Evolutionary conservation across 2,797 vertebrate genomes (phyloP).

Genomic region (Enteromius treurensis): DNA sequence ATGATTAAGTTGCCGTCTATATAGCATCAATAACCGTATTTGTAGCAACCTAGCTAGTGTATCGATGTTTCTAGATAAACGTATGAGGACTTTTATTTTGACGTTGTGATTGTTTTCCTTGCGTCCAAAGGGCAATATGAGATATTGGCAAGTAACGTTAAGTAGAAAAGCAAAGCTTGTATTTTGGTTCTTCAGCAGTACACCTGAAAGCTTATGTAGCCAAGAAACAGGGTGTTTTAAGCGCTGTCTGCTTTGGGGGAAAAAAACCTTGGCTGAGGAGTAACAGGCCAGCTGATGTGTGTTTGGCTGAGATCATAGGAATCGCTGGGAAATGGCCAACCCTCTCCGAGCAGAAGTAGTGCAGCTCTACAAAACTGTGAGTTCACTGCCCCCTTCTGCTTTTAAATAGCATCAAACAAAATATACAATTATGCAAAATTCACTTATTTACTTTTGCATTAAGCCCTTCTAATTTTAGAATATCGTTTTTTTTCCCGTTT

Average conservation of each 20-base stretch:
- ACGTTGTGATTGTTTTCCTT: background rate
- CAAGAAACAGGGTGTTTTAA: background rate
- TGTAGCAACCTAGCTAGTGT: background rate
- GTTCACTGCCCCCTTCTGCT: conserved; percentile 50
- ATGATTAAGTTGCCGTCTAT: background rate
- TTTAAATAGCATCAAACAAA: background rate
- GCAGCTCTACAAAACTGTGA: conserved; percentile 92
- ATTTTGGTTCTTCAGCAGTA: background rate
- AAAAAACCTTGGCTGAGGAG: background rate
- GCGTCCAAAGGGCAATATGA: conserved; percentile 1
- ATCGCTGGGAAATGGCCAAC: conserved; percentile 79
- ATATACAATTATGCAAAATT: background rate
- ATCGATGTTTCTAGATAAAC: background rate
- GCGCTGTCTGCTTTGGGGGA: background rate
- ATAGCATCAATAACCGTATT: background rate
- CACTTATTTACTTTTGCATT: background rate
- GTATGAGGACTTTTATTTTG: conserved; percentile 22
- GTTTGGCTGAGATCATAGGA: background rate
- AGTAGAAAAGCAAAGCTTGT: background rate
- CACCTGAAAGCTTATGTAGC: background rate
- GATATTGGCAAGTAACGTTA: background rate
- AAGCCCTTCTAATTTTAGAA: background rate
- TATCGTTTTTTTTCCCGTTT: too few relatives aligned
- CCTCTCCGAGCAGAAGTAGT: conserved; percentile 85
- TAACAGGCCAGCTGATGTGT: background rate